Percentiles rank a stretch among this genome's conserved stretches.
These are phyloP conservation scores for Lordiphosa stackelbergi DNA, from an alignment of 1,140 invertebrate species.

Conservation along the genomic window DNA sequence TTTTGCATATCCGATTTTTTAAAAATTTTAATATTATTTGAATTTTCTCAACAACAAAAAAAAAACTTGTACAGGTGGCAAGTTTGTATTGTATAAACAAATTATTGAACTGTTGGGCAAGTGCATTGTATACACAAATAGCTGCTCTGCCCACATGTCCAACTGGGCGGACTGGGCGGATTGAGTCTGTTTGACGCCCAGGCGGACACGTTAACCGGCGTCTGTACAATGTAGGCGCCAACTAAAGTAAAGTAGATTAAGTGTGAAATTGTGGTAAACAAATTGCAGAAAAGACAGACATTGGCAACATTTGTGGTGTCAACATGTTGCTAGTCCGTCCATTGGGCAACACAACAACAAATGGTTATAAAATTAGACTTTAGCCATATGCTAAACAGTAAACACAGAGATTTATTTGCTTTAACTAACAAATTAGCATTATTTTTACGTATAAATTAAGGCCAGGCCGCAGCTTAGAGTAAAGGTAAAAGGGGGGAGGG, in stretches of 20 bases:
- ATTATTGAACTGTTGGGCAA: no score
- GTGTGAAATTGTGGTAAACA: constrained; percentile 28
- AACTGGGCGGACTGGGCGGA: constrained; percentile 1
- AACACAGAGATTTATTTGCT: background rate
- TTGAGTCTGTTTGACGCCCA: constrained; percentile 52
- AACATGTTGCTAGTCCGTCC: background rate
- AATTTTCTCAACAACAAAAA: no score
- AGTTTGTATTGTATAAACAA: no score
- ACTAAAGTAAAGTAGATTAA: no score
- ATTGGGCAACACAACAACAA: constrained; percentile 11
- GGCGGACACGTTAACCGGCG: background rate
- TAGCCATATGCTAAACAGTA: constrained; percentile 2
- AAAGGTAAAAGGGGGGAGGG: no score
- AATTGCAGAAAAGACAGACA: constrained; percentile 12
- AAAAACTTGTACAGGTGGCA: no score
- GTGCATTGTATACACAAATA: no score
- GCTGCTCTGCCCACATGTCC: no score
- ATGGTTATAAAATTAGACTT: constrained; percentile 5
- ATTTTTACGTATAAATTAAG: background rate
- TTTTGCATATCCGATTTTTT: no score
- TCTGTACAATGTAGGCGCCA: constrained; percentile 1
- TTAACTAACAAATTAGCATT: constrained; percentile 8
- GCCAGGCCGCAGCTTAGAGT: no score
- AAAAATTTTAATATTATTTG: no score
- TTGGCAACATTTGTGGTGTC: constrained; percentile 16